phyloP scores from a whole-genome alignment of 2,797 vertebrate species.

The Phrynocephalus vlangalii region DNA sequence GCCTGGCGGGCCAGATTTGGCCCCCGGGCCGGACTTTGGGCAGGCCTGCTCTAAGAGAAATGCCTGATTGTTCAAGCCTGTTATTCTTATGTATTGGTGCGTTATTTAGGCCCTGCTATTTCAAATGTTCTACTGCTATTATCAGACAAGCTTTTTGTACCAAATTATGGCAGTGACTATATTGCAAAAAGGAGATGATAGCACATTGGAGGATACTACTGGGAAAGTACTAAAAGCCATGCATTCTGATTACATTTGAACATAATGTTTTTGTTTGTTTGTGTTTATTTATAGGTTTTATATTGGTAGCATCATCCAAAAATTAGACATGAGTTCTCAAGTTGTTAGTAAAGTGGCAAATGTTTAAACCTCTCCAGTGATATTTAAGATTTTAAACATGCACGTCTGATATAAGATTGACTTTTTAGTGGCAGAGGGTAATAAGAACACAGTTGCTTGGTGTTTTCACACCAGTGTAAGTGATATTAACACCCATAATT shows the following conservation, averaged over 20 bases:
- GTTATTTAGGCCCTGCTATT: neutral
- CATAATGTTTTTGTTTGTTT: no score
- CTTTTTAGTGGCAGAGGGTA: neutral
- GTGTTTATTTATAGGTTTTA: neutral
- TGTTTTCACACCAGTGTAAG: neutral
- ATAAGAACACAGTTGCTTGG: neutral
- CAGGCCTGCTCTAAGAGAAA: no score
- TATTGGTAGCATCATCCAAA: neutral
- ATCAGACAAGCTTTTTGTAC: neutral
- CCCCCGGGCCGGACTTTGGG: no score
- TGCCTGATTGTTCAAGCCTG: no score
- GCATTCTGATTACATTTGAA: neutral
- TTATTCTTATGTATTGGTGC: no score
- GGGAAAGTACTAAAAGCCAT: neutral
- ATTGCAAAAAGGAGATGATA: neutral
- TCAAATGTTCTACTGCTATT: neutral
- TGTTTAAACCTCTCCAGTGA: neutral
- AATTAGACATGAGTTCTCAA: neutral
- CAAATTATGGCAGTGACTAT: neutral
- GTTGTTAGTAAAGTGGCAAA: neutral
- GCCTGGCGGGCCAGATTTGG: no score
- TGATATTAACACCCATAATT: neutral
- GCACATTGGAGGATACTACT: neutral
- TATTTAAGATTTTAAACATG: neutral
- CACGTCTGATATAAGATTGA: neutral